Conservation (phyloP, 1,140 invertebrate genomes). For the Oppia nitens region DNA sequence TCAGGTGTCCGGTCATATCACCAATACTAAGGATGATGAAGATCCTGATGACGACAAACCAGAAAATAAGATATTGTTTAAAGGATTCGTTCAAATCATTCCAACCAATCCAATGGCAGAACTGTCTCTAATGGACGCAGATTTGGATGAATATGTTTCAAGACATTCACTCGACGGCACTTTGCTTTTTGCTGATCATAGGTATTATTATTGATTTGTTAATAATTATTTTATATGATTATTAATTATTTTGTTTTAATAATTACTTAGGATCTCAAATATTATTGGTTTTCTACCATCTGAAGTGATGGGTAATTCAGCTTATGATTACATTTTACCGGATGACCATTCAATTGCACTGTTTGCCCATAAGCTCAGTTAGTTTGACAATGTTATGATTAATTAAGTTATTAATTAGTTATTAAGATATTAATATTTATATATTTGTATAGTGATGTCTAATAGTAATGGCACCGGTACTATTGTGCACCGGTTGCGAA, state of each 20-base stretch:
- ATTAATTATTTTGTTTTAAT: conserved; percentile 14
- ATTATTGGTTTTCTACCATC: conserved; percentile 66
- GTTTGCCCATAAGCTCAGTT: conserved; percentile 63
- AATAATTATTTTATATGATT: not conserved
- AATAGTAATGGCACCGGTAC: conserved; percentile 49
- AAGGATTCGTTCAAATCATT: conserved; percentile 19
- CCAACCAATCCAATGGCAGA: conserved; percentile 38
- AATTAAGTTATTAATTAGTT: too few species aligned
- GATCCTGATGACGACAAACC: not conserved
- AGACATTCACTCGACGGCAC: conserved; percentile 61
- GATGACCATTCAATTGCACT: conserved; percentile 67
- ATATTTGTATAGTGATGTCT: conserved; percentile 52
- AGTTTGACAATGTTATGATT: conserved; percentile 29
- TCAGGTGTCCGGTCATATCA: conserved; percentile 35
- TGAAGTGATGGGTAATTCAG: conserved; percentile 58
- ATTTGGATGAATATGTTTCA: conserved; percentile 63
- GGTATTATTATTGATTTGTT: conserved; percentile 21
- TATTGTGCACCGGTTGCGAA: conserved; percentile 59
- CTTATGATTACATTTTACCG: conserved; percentile 67
- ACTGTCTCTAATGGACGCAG: conserved; percentile 48
- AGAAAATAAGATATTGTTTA: conserved; percentile 1
- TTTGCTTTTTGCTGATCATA: conserved; percentile 65
- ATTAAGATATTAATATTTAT: not conserved
- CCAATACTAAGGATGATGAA: not conserved
- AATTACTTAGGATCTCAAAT: conserved; percentile 43